Conservation (phyloP, 2,113 vertebrate genomes). For the Gopherus flavomarginatus region DNA sequence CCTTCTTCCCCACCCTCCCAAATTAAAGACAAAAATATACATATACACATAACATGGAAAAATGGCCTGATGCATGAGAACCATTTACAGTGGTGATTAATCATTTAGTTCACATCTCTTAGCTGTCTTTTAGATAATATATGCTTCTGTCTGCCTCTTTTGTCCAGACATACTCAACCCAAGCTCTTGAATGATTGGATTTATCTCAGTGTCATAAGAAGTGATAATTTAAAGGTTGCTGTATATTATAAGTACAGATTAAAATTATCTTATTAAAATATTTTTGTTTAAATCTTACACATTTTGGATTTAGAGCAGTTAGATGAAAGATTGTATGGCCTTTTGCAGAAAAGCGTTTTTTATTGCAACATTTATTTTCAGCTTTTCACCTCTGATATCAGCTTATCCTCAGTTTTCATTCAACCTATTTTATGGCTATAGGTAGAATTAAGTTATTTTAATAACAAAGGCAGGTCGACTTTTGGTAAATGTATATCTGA, state of each 20-base stretch:
- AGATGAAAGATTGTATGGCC: slow-evolving; percentile 53
- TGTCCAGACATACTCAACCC: background rate
- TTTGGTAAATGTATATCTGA: slow-evolving; percentile 39
- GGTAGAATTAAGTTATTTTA: slow-evolving; percentile 51
- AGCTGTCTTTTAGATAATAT: background rate
- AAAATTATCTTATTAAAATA: slow-evolving; percentile 47
- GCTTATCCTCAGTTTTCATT: slow-evolving; percentile 49
- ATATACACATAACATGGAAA: background rate
- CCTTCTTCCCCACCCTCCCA: background rate
- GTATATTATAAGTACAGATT: slow-evolving; percentile 43
- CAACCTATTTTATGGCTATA: slow-evolving; percentile 23
- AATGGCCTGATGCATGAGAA: background rate
- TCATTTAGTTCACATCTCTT: background rate
- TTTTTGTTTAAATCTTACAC: slow-evolving; percentile 52
- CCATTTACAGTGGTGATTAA: slow-evolving; percentile 28
- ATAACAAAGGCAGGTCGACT: slow-evolving; percentile 28
- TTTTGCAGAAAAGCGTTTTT: slow-evolving; percentile 54
- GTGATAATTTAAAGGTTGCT: background rate
- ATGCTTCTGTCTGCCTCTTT: background rate
- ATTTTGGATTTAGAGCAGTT: slow-evolving; percentile 56
- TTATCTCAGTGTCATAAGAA: slow-evolving; percentile 14
- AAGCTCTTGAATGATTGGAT: background rate
- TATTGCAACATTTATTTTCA: slow-evolving; percentile 59
- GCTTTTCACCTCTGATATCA: slow-evolving; percentile 49
- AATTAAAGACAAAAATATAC: background rate